Base-by-base conservation (phyloP, 2,888 invertebrate genomes). In the Ditylenchus weischeri region DNA sequence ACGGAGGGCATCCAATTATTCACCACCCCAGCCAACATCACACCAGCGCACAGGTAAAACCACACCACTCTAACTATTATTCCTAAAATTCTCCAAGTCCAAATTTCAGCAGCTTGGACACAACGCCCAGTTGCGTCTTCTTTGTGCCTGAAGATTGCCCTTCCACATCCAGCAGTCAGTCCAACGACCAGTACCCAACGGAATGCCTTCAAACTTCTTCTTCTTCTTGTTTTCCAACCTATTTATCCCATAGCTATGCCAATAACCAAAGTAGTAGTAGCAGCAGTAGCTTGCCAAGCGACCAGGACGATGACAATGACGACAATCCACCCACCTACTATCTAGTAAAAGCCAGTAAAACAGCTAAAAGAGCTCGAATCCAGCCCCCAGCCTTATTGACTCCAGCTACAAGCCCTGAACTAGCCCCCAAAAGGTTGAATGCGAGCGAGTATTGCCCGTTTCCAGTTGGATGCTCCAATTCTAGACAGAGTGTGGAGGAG, bases 201-300 rank as follows among this genome's bases (percentile, higher is more conserved):
- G 54, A 54, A 54, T 23, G 54, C 10, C 54, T 54, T 54, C 54
- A 54, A 54, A 54, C 21, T 54, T 54, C 54, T 54, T 54, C 54
- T 54, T 29, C 29, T 29, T 29, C 5, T 29, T 29, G 29, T 29
- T 29, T 5, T 29, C 29, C 29, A 29, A 29, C 29, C 29, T 54
- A 23, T 54, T 54, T 29, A 15, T 18, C 54, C n/a, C 29, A 54
- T 54, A 23, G n/a, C n/a, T 54, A 54, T 54, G 5, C 54, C 29
- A 43, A 43, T 43, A 43, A 15, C 43, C 43, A 29, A 29, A 29
- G 29, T 29, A 29, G 29, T 5, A 4, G 29, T 43, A 43, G 43
- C 8, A 43, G 1, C 15, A 43, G 43, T 43, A 43, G 43, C 15
- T 43, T 43, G 43, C 43, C 43, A 15, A 43, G 43, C 10, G 54